Conservation (phyloP, 2,113 vertebrate genomes). For the Gymnobelideus leadbeateri region DNA sequence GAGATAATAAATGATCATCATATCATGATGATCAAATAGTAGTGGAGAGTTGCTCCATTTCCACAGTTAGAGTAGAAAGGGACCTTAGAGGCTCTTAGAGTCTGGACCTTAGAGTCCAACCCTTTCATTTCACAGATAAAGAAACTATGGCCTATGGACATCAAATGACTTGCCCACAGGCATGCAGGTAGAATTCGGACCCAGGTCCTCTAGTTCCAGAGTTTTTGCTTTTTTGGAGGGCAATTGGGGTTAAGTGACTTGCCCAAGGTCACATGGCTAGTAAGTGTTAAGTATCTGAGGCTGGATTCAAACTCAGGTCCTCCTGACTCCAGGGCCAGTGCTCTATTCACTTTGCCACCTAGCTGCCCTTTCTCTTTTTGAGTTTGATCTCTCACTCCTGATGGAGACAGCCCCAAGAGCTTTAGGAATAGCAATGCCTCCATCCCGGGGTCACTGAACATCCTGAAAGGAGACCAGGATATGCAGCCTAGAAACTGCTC, state of each 20-base stretch:
- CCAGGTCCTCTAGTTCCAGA: background rate
- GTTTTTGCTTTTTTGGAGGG: background rate
- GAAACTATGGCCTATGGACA: background rate
- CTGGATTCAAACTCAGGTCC: too few species aligned
- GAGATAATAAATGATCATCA: too few species aligned
- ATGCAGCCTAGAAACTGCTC: background rate
- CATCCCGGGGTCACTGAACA: background rate
- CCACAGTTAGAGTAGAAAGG: background rate
- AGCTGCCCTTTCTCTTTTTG: background rate
- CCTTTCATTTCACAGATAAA: too few species aligned
- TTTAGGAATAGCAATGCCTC: background rate
- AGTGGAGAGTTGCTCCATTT: background rate
- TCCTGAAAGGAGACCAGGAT: background rate
- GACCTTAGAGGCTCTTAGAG: too few species aligned
- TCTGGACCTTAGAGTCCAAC: too few species aligned
- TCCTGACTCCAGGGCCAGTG: too few species aligned
- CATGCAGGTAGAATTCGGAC: background rate
- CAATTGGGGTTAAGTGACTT: too few species aligned
- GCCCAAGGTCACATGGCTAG: too few species aligned
- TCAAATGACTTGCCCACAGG: background rate
- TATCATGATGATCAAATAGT: too few species aligned
- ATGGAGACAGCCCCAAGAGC: background rate
- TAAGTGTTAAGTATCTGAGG: too few species aligned
- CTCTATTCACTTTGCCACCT: too few species aligned
- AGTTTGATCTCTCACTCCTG: background rate